Evolutionary conservation across 2,888 invertebrate genomes (phyloP), one percentile per base, ranked within the genome.

Genomic region (Parasteatoda lunata): DNA sequence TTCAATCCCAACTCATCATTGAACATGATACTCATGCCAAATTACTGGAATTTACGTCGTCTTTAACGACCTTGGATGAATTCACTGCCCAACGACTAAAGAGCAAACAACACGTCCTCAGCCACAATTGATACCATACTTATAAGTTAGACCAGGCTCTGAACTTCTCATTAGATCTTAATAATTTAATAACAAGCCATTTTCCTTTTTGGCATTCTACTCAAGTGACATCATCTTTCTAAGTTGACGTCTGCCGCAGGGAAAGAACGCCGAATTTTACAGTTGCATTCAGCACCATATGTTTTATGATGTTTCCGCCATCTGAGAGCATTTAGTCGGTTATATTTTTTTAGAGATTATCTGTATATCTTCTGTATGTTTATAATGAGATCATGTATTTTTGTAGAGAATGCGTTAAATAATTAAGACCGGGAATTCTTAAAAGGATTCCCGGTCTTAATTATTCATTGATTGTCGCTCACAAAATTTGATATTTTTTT

Each of bases 271-370:
- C 65, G 64, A 54, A n/a, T 13, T 49, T 6, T 49, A 15, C n/a
- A 9, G 65, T 49, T 48, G 13, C 30, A 30, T n/a, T 59, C 59
- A 13, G 54, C 52, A 5, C 54, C 73, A 73, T 73, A 30, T 54
- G 59, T 73, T 54, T 13, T 3, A 54, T 54, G 54, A 73, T 54
- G 47, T 52, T 47, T 45, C 13, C 47, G 73, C 73, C 73, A 73
- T 51, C 73, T 73, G 73, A 54, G 30, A 73, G 45, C 73, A 45
- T 45, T 73, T 54, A 30, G 15, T 54, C 45, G 59, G 54, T 73
- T 73, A 45, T 8, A 48, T 15, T 0, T 15, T 51, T 51, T 71
- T 71, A 2, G 30, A 30, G 30, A 30, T 30, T 30, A 30, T 30
- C 2, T 30, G 30, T 30, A 30, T 30, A 30, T 30, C 30, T 30